Conservation (phyloP, 2,888 invertebrate genomes). For the Patella ulyssiponensis region DNA sequence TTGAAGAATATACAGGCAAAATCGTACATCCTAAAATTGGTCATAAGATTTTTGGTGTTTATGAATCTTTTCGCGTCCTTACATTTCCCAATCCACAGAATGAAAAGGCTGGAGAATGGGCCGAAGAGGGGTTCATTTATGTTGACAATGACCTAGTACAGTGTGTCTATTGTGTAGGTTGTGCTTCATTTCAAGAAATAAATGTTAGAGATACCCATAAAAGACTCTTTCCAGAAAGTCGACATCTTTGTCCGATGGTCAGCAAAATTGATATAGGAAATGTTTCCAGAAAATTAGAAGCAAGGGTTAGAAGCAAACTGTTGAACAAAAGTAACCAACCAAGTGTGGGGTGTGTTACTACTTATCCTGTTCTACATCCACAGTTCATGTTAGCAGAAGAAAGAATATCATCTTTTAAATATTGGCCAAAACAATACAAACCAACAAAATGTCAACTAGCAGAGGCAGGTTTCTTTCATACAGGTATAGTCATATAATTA, state of each 20-base stretch:
- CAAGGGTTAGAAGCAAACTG: not conserved
- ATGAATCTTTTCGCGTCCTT: not conserved
- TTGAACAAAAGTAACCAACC: not conserved
- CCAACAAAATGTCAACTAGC: not conserved
- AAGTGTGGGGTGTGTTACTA: not conserved
- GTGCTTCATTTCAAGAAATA: not conserved
- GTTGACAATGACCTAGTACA: not conserved
- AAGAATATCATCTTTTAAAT: not conserved
- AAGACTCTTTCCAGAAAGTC: not conserved
- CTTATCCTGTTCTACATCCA: not conserved
- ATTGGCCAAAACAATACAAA: not conserved
- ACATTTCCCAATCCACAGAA: not conserved
- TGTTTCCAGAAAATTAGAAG: not conserved
- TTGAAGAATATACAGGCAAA: not conserved
- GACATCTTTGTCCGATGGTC: not conserved
- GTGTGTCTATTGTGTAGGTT: conserved; percentile 1
- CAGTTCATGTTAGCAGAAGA: not conserved
- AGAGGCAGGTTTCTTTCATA: conserved; percentile 1
- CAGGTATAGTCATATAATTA: not conserved
- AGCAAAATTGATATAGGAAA: not conserved
- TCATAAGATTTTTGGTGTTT: not conserved
- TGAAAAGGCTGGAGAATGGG: not conserved
- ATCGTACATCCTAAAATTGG: not conserved
- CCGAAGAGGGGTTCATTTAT: not conserved
- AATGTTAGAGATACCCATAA: not conserved